Conservation (phyloP, 2,888 invertebrate species). For the Zelleria hepariella region DNA sequence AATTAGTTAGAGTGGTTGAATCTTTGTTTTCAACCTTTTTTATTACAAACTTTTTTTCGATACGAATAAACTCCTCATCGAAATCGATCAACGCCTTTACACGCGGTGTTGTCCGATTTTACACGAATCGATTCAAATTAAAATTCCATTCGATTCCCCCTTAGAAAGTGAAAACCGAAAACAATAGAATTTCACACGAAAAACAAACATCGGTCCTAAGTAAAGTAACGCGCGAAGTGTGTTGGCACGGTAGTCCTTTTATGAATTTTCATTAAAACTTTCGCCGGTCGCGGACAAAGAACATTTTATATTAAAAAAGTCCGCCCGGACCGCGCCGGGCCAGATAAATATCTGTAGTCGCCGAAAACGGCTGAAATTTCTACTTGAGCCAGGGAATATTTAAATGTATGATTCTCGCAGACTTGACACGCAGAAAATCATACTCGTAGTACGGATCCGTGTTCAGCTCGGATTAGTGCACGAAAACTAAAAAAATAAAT, state of each 20-base stretch:
- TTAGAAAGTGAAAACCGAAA: too few relatives aligned
- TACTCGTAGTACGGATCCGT: too few relatives aligned
- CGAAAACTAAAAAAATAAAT: neutral
- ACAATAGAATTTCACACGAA: neutral
- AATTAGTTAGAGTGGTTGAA: too few relatives aligned
- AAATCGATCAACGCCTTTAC: too few relatives aligned
- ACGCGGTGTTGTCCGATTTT: too few relatives aligned
- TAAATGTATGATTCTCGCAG: neutral
- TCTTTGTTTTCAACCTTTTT: too few relatives aligned
- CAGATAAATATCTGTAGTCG: constrained; percentile 72
- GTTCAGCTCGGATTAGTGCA: too few relatives aligned
- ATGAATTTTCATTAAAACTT: constrained; percentile 68
- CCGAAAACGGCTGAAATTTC: constrained; percentile 64
- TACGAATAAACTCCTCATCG: too few relatives aligned
- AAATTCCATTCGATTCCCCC: too few relatives aligned
- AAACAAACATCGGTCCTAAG: neutral
- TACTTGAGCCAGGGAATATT: constrained; percentile 45
- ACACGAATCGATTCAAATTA: too few relatives aligned
- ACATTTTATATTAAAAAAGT: constrained; percentile 72
- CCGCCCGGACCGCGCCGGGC: constrained; percentile 54
- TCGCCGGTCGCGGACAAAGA: constrained; percentile 70
- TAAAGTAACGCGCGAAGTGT: neutral
- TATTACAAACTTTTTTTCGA: too few relatives aligned
- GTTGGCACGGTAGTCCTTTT: constrained; percentile 49
- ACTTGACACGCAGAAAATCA: too few relatives aligned